A percentile compares a stretch with the other conserved stretches of the same genome.
These are phyloP conservation scores for Thalassaphorura encarpata DNA, from an alignment of 1,140 invertebrate species.

Conservation along the genomic window DNA sequence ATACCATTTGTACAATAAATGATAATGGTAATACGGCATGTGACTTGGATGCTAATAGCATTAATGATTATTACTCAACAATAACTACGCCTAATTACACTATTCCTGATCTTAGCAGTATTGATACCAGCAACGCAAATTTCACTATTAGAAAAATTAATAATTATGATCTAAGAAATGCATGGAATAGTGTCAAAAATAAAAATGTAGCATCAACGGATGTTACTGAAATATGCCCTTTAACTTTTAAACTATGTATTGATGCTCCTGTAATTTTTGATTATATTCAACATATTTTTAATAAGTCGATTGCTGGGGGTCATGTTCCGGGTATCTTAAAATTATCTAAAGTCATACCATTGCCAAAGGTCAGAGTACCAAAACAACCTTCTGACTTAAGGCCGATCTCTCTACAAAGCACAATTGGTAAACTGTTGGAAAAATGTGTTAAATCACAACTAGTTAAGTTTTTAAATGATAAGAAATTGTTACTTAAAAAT, in stretches of 20 bases:
- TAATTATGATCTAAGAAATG: not conserved
- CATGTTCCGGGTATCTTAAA: slow-evolving; percentile 1
- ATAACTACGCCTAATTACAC: not conserved
- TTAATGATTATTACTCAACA: not conserved
- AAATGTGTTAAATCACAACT: slow-evolving; percentile 10
- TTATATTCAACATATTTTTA: not conserved
- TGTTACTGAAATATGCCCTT: not conserved
- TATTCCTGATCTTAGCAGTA: not conserved
- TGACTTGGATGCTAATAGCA: not conserved
- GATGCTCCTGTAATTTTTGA: not conserved
- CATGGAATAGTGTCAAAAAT: slow-evolving; percentile 4
- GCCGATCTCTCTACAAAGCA: slow-evolving; percentile 3
- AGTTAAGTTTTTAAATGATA: not conserved
- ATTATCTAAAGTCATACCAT: slow-evolving; percentile 6
- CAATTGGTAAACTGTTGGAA: slow-evolving; percentile 9
- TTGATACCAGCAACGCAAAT: not conserved
- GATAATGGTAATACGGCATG: no score
- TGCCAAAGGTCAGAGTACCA: slow-evolving; percentile 2
- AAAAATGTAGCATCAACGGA: not conserved
- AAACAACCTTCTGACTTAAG: not conserved
- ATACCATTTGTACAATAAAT: no score
- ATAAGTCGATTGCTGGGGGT: not conserved
- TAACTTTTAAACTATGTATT: not conserved
- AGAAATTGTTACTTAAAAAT: slow-evolving; percentile 9
- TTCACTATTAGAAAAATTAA: not conserved